Evolutionary conservation across 1,140 invertebrate genomes (phyloP), one percentile per base, ranked within the genome.

Genomic region (Bradynema listronoti): DNA sequence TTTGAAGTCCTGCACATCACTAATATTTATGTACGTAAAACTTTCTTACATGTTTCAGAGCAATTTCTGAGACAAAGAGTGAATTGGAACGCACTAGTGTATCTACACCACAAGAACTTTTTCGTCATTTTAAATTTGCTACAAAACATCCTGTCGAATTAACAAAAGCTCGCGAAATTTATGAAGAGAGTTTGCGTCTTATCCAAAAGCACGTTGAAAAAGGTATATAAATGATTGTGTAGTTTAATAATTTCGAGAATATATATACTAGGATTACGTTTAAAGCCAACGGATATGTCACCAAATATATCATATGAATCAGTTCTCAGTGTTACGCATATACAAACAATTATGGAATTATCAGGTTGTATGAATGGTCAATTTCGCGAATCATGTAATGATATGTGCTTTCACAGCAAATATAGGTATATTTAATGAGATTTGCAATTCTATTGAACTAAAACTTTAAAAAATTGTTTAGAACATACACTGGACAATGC

Each of bases 321-420:
- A 0, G 68, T 77, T 24, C 60, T 77, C 1, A 56, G 69, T 34
- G 73, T 75, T 2, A 73, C 74, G 19, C 77, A 77, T 46, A 68
- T 77, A 34, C 76, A 77, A 51, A 77, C 72, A 19, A 32, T 77
- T 24, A 78, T 78, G 76, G 74, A 78, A 51, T 60, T 78, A 16
- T 75, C 73, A 11, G 74, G 67, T 3, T 70, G 68, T 56, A 70
- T 70, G 68, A 71, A 66, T 30, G 67, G 67, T 0, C 70, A 73
- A 53, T 69, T 50, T 4, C 56, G 72, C 47, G 68, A 78, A 47
- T 42, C 68, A 25, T 77, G 74, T 46, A 58, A 50, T 0, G 65
- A 77, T 49, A 72, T 77, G 68, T 77, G 74, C 50, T 77, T 75
- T 50, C 75, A 78, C 43, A 58, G 61, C n/a, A 78, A 78, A 56